phyloP scores from a whole-genome alignment of 64 coral and sea anemone genomes.

The Montipora efflorescens region DNA sequence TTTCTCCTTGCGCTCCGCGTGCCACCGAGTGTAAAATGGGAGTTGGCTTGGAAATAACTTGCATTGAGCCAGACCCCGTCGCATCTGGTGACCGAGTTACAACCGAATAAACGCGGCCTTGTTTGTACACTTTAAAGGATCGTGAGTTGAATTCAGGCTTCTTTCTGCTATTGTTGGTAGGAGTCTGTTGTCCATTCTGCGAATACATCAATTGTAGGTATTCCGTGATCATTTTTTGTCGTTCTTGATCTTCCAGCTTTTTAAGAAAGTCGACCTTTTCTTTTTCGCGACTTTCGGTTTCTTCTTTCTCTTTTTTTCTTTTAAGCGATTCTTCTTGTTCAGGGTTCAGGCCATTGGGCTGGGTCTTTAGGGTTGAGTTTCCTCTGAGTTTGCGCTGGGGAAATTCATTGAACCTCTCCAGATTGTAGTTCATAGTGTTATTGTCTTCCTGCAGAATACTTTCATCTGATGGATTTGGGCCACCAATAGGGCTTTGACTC shows the following conservation, averaged over 20 bases:
- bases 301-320: constrained; percentile 79
- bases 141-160: neutral
- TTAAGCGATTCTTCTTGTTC: constrained; percentile 77
- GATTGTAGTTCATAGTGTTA: neutral
- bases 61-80: neutral
- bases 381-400: too few relatives aligned
- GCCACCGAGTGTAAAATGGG: constrained; percentile 61
- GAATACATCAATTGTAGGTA: constrained; percentile 80
- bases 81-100: constrained; percentile 28
- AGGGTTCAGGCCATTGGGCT: neutral
- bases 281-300: constrained; percentile 48
- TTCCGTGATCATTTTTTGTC: constrained; percentile 86
- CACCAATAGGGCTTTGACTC: neutral
- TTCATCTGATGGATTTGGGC: neutral
- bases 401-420: neutral
- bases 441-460: neutral
- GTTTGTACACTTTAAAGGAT: constrained; percentile 50
- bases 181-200: neutral
- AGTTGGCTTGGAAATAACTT: constrained; percentile 57
- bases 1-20: constrained; percentile 30
- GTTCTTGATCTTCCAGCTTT: constrained; percentile 76
- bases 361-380: too few relatives aligned
- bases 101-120: constrained; percentile 67
- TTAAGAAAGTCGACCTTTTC: constrained; percentile 69
- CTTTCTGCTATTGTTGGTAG: neutral